Evolutionary conservation across 2,888 invertebrate genomes (phyloP).

Genomic region (Asteroscopus sphinx): DNA sequence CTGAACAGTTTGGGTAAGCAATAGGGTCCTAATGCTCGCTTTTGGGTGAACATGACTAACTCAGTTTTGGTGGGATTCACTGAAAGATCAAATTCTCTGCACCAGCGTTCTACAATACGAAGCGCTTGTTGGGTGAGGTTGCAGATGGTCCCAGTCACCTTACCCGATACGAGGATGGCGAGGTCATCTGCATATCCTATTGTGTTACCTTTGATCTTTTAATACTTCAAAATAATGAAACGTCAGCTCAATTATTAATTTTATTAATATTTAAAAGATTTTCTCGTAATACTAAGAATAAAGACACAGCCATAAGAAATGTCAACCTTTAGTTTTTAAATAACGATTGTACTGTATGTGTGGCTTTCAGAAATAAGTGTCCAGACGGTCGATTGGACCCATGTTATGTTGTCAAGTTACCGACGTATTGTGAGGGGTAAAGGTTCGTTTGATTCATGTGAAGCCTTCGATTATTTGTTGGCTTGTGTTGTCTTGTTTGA

Average conservation of each 20-base stretch:
- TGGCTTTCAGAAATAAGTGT: no score
- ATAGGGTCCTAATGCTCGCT: no score
- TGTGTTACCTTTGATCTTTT: constrained; percentile 29
- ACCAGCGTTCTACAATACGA: no score
- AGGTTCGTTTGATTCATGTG: background rate
- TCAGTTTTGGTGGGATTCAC: no score
- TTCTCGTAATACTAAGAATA: constrained; percentile 3
- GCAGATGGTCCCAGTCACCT: no score
- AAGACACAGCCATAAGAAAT: background rate
- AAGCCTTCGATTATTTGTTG: background rate
- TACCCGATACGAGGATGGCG: no score
- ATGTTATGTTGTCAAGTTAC: constrained; percentile 1
- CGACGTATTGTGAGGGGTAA: background rate
- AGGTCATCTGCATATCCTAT: no score
- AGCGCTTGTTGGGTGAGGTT: no score
- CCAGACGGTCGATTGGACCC: background rate
- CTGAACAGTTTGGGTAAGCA: no score
- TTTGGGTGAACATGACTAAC: no score
- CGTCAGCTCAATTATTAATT: constrained; percentile 20
- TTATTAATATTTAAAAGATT: constrained; percentile 25
- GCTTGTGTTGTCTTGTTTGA: background rate
- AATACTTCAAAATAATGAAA: constrained; percentile 12
- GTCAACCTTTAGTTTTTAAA: background rate
- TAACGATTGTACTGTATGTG: no score
- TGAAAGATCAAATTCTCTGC: no score